Base-by-base conservation (phyloP, 1,140 invertebrate genomes). In the Leptopilina boulardi region DNA sequence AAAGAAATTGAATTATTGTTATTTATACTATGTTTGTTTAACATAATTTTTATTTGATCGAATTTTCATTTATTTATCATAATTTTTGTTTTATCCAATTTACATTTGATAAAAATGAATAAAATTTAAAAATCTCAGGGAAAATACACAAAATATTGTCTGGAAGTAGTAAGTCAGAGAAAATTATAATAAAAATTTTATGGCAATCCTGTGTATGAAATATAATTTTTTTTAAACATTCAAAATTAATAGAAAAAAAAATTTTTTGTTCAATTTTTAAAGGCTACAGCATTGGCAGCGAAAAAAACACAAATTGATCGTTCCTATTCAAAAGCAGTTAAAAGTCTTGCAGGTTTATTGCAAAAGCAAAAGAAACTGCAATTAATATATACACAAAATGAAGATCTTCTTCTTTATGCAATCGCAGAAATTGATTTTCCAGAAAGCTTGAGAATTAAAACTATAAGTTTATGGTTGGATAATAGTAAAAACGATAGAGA, bases 321-420 rank as follows among this genome's bases (percentile, higher is more conserved):
- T 66, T 30, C 15, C 0, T 66, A 30, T 66, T 30, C 26, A 1
- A 66, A 66, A 3, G 59, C 59, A 8, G 15, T 66, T 30, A 66
- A 26, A 66, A 30, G 59, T 3, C 59, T 66, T n/a, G 23, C 26
- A 3, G n/a, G 6, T 2, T n/a, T 15, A 30, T 30, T 66, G 21
- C 59, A 66, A 66, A 66, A 23, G 15, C 23, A 8, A 1, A n/a
- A 30, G 10, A 66, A 6, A 66, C n/a, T 66, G 6, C 26, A 66
- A 30, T n/a, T 66, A 15, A 13, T 15, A 30, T 66, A 66, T n/a
- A 66, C 59, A 23, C 59, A 66, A n/a, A n/a, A 66, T 30, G 59
- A 30, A 30, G 59, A 66, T 66, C 23, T 66, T 30, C 26, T 66
- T 15, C 15, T 66, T 30, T 30, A 66, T 13, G 23, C 13, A 30